These are phyloP conservation scores for Apamea monoglypha DNA, from an alignment of 2,888 invertebrate genomes.

Conservation along the genomic window DNA sequence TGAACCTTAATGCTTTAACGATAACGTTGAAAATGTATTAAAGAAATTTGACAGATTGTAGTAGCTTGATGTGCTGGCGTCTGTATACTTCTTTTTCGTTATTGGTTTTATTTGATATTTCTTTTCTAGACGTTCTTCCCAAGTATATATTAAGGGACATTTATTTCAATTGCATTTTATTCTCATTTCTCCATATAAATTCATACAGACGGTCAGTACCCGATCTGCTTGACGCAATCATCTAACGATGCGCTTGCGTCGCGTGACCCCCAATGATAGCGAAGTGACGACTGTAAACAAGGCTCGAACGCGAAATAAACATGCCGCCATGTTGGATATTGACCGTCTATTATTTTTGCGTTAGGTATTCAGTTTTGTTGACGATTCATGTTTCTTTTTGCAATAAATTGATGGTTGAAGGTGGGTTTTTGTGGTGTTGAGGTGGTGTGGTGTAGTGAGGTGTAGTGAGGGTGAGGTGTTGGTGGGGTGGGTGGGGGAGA, in stretches of 20 bases:
- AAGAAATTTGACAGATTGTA: too few relatives aligned
- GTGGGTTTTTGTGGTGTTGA: too few relatives aligned
- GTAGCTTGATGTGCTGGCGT: too few relatives aligned
- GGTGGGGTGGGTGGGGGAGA: too few relatives aligned
- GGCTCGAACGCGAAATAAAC: slow-evolving; percentile 19
- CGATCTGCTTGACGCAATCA: slow-evolving; percentile 37
- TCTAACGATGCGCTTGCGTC: slow-evolving; percentile 38
- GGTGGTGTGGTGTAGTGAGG: too few relatives aligned
- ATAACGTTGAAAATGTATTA: too few relatives aligned
- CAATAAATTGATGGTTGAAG: too few relatives aligned
- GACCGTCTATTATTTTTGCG: slow-evolving; percentile 9
- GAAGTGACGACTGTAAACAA: slow-evolving; percentile 40
- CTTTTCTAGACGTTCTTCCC: neutral
- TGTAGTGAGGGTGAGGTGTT: too few relatives aligned
- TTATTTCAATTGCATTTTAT: neutral
- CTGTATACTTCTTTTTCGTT: neutral
- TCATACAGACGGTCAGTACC: slow-evolving; percentile 36
- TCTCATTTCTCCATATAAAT: slow-evolving; percentile 6
- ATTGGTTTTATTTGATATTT: neutral
- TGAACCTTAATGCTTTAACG: too few relatives aligned
- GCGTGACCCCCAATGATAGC: slow-evolving; percentile 42
- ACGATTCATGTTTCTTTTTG: neutral
- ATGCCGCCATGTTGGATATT: slow-evolving; percentile 19
- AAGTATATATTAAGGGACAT: neutral
- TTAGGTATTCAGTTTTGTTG: neutral